A percentile compares a stretch with the other conserved stretches of the same genome.
Conservation (phyloP, 2,888 invertebrate genomes). For the Creontiades dilutus region DNA sequence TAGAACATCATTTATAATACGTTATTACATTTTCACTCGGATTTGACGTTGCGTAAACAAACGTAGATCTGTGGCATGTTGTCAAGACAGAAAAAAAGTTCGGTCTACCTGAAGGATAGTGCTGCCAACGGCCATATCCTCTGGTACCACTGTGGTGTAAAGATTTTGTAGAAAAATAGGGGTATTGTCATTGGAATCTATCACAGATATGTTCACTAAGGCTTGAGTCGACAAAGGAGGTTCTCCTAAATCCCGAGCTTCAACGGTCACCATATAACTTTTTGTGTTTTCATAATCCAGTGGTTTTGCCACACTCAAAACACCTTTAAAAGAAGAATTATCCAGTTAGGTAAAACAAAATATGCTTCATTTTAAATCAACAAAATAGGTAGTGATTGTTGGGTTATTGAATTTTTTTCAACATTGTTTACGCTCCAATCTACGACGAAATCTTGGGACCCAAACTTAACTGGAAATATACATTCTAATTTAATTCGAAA, state of each 20-base stretch:
- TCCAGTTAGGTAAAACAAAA: too few species aligned
- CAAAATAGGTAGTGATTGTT: too few species aligned
- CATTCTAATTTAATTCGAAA: too few species aligned
- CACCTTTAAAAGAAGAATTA: constrained; percentile 80
- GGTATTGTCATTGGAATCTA: constrained; percentile 93
- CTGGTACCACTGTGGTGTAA: constrained; percentile 87
- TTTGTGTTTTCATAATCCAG: constrained; percentile 93
- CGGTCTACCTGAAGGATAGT: constrained; percentile 84
- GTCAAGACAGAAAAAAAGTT: not conserved
- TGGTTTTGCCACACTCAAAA: constrained; percentile 86
- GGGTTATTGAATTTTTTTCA: too few species aligned
- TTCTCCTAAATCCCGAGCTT: constrained; percentile 92
- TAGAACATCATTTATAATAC: not conserved
- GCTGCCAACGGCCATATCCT: constrained; percentile 87
- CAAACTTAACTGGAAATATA: too few species aligned
- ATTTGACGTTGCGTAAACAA: too few species aligned
- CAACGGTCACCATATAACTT: constrained; percentile 92
- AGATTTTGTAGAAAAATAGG: constrained; percentile 89
- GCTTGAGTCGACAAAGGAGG: constrained; percentile 95
- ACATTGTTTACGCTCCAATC: too few species aligned
- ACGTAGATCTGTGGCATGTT: too few species aligned
- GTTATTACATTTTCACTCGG: not conserved
- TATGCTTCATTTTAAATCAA: too few species aligned
- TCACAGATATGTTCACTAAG: constrained; percentile 90
- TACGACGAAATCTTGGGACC: too few species aligned